These are phyloP conservation scores for Subanguina moxae DNA, from an alignment of 1,140 invertebrate genomes.

Conservation along the genomic window DNA sequence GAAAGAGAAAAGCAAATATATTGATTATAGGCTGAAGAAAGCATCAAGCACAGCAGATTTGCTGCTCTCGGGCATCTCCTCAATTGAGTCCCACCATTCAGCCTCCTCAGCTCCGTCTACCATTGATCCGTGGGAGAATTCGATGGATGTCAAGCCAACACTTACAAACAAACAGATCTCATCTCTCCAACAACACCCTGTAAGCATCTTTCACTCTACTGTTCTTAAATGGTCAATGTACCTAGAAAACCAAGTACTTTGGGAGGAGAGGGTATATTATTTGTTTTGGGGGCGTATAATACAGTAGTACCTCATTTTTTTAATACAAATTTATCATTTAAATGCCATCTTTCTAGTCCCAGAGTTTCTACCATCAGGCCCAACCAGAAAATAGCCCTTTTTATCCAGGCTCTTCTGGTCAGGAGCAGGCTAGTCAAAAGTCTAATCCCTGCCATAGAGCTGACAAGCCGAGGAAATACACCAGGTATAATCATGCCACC, in stretches of 20 bases:
- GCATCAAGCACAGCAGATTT: slow-evolving; percentile 21
- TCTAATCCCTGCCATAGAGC: neutral
- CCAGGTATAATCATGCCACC: slow-evolving; percentile 14
- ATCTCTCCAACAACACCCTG: neutral
- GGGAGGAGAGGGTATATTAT: too few species aligned
- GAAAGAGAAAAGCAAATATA: too few species aligned
- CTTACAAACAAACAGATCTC: neutral
- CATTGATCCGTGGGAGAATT: slow-evolving; percentile 20
- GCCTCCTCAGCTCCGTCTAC: neutral
- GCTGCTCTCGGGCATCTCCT: neutral
- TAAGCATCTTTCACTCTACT: neutral
- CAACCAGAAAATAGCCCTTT: neutral
- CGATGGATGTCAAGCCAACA: slow-evolving; percentile 21
- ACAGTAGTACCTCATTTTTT: too few species aligned
- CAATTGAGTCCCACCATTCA: slow-evolving; percentile 10
- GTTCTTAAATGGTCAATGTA: too few species aligned
- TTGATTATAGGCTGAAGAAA: slow-evolving; percentile 24
- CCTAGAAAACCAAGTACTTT: too few species aligned
- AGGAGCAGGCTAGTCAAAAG: neutral
- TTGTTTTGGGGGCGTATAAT: too few species aligned
- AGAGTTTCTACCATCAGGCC: neutral
- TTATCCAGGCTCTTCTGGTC: neutral
- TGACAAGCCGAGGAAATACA: slow-evolving; percentile 17
- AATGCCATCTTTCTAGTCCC: neutral
- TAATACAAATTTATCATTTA: too few species aligned